phyloP scores from a whole-genome alignment of 1,140 invertebrate genomes.

The Brachystomella parvula region DNA sequence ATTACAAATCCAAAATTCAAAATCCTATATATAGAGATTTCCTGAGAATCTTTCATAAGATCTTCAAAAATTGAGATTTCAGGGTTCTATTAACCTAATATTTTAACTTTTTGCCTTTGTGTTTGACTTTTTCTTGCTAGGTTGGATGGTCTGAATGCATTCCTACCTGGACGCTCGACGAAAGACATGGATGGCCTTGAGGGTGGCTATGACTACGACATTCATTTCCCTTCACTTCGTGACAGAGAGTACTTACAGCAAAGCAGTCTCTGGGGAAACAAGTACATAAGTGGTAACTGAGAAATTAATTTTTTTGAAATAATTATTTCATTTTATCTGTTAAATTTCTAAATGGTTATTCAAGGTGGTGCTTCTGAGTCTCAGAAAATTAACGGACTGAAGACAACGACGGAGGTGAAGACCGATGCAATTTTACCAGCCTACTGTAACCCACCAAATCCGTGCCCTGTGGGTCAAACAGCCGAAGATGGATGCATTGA shows the following conservation, averaged over 20 bases:
- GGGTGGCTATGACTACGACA: slow-evolving; percentile 54
- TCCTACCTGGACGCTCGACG: slow-evolving; percentile 49
- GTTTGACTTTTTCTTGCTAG: slow-evolving; percentile 10
- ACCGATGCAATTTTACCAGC: slow-evolving; percentile 85
- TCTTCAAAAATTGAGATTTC: too few species aligned
- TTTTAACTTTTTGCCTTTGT: not conserved
- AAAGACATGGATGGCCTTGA: slow-evolving; percentile 52
- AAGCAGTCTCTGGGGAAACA: slow-evolving; percentile 75
- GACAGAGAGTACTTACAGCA: slow-evolving; percentile 87
- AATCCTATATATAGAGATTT: too few species aligned
- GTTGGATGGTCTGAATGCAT: slow-evolving; percentile 26
- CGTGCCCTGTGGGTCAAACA: slow-evolving; percentile 82
- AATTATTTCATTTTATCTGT: not conserved
- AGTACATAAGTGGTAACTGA: slow-evolving; percentile 54
- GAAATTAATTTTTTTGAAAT: not conserved
- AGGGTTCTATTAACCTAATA: not conserved
- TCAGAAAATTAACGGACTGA: slow-evolving; percentile 16
- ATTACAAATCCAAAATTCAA: not conserved
- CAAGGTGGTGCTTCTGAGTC: slow-evolving; percentile 9
- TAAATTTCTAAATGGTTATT: not conserved
- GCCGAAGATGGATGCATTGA: slow-evolving; percentile 80
- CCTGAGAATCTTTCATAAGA: too few species aligned
- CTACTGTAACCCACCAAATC: slow-evolving; percentile 98
- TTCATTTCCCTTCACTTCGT: slow-evolving; percentile 60
- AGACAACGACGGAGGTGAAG: slow-evolving; percentile 64